Evolutionary conservation across 2,797 vertebrate genomes (phyloP).

Genomic region (Parauchenoglanis punctatus): DNA sequence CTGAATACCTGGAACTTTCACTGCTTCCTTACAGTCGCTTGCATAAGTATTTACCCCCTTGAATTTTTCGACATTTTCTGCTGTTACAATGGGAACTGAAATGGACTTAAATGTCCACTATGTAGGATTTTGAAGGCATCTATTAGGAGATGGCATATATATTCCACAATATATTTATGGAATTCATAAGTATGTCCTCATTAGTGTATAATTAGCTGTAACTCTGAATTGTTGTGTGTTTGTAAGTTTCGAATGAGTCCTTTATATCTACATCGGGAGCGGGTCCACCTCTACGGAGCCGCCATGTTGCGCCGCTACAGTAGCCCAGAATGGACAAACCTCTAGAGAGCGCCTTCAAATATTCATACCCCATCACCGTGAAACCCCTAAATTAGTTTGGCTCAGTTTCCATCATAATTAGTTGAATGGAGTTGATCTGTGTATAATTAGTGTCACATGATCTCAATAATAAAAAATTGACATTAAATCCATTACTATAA

Average conservation of each 20-base stretch:
- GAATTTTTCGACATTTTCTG: not conserved
- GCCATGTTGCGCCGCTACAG: no score
- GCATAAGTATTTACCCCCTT: not conserved
- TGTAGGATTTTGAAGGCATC: no score
- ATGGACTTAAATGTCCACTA: not conserved
- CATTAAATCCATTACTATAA: not conserved
- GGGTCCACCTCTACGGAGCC: no score
- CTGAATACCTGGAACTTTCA: not conserved
- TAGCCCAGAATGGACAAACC: no score
- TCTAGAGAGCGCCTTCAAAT: no score
- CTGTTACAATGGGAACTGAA: not conserved
- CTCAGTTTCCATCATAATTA: not conserved
- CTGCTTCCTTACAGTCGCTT: not conserved
- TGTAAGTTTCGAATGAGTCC: no score
- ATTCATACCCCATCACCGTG: not conserved
- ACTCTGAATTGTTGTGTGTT: no score
- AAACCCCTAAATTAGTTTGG: not conserved
- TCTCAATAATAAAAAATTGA: not conserved
- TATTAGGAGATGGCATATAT: no score
- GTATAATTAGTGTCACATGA: not conserved
- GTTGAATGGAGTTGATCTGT: not conserved
- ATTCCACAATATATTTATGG: no score
- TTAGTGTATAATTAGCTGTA: no score
- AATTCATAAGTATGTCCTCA: no score
- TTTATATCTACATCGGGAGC: no score